Conservation (phyloP, 2,113 vertebrate species). For the Centropus bengalensis region DNA sequence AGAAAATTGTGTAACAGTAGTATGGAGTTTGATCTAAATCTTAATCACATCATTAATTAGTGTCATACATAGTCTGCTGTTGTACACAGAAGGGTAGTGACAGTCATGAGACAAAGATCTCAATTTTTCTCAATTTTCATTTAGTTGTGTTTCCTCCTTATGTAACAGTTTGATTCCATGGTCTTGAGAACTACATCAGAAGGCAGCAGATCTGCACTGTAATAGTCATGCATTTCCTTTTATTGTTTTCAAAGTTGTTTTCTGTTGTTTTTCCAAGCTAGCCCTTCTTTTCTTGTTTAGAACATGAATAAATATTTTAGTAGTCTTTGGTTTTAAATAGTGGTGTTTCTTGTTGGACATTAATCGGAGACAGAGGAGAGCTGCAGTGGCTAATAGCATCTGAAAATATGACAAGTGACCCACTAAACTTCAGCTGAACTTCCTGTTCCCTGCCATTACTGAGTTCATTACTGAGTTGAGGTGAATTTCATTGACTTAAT, state of each 20-base stretch:
- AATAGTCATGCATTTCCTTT: not conserved
- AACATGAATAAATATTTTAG: not conserved
- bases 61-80: not conserved
- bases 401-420: not conserved
- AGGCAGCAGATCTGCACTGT: not conserved
- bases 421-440: not conserved
- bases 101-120: not conserved
- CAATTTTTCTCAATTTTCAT: not conserved
- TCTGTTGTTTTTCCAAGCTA: not conserved
- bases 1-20: not conserved
- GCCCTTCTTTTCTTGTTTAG: not conserved
- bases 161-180: not conserved
- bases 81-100: not conserved
- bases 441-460: accelerated
- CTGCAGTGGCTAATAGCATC: not conserved
- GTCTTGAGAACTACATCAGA: not conserved
- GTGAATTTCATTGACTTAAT: not conserved
- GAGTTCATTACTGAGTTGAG: not conserved
- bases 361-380: not conserved
- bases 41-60: not conserved
- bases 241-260: not conserved
- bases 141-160: not conserved
- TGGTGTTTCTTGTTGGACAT: not conserved
- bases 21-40: not conserved
- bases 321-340: not conserved